These are phyloP conservation scores for Benitochromis conjunctus DNA, from an alignment of 2,113 vertebrate species.

Conservation along the genomic window DNA sequence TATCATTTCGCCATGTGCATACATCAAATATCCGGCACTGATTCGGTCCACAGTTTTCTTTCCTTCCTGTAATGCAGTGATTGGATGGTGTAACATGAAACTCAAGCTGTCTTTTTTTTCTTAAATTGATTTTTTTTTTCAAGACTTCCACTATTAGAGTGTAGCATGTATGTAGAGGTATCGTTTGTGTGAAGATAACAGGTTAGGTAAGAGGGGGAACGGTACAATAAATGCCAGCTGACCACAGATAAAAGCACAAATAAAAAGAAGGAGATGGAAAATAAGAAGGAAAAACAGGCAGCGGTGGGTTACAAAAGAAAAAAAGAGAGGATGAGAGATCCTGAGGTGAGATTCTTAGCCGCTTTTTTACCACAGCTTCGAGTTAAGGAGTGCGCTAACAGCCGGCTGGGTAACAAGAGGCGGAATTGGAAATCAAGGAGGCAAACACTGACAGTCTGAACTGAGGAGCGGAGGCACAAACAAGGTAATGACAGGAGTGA, in stretches of 20 bases:
- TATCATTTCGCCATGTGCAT: background rate
- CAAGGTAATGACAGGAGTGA: conserved; percentile 15
- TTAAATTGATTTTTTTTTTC: background rate
- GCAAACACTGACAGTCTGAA: background rate
- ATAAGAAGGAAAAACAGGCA: background rate
- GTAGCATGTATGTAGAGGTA: background rate
- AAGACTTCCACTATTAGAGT: background rate
- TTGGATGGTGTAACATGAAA: background rate
- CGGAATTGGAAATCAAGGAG: background rate
- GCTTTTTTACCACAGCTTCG: background rate
- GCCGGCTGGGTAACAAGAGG: background rate
- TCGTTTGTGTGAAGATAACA: background rate
- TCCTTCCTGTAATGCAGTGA: background rate
- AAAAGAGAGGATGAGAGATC: background rate
- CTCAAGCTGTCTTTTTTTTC: background rate
- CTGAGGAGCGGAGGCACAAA: background rate
- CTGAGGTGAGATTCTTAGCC: background rate
- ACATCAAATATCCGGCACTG: background rate
- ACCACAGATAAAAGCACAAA: background rate
- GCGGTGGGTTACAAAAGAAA: background rate
- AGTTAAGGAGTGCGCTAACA: background rate
- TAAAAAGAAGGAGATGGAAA: background rate
- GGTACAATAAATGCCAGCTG: background rate
- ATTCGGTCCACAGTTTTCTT: conserved; percentile 1
- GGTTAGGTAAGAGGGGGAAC: background rate